Base-by-base conservation (phyloP, 1,140 invertebrate species). In the Nasonia longicornis region DNA sequence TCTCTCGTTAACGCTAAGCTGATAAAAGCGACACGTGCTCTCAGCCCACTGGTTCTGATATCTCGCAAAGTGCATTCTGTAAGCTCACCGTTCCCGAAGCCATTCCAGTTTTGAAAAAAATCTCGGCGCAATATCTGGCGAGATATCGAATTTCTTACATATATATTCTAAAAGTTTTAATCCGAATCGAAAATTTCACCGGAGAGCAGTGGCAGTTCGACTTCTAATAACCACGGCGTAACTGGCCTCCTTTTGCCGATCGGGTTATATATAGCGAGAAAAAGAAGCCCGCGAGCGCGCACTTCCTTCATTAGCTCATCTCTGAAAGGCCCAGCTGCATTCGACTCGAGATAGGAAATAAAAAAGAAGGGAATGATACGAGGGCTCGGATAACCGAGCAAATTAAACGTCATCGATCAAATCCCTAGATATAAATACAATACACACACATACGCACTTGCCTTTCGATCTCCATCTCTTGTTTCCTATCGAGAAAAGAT, bases 341-440 rank as follows among this genome's bases (percentile, higher is more conserved):
- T 38, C 16, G 29, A n/a, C 11, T 71, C 20, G 29, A 20, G 35
- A 71, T 42, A 42, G 7, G 35, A n/a, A 71, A 20, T 58, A n/a
- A 58, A 58, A 58, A n/a, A 58, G 20, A 6, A 58, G 3, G 6
- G 20, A 58, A 16, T 16, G 45, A 48, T 14, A 16, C 12, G 45
- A 48, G 14, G 52, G 52, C 6, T 58, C 6, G 52, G 52, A 58
- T 20, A n/a, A 58, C 52, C 52, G 69, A 71, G 35, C 20, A 20
- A 71, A 71, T 71, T 71, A 71, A 71, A 42, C 35, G 31, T 42
- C 35, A 71, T 71, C 69, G 69, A 71, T 71, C 16, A 35, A 11
- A 71, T 8, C 35, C 16, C 35, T 71, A 38, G 6, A 66, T 66
- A 66, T 26, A 66, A 0, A 66, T 0, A 67, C 7, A 67, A 26